These are phyloP conservation scores for Halcyon leucocephala DNA, from an alignment of 2,797 vertebrate genomes.

Conservation along the genomic window DNA sequence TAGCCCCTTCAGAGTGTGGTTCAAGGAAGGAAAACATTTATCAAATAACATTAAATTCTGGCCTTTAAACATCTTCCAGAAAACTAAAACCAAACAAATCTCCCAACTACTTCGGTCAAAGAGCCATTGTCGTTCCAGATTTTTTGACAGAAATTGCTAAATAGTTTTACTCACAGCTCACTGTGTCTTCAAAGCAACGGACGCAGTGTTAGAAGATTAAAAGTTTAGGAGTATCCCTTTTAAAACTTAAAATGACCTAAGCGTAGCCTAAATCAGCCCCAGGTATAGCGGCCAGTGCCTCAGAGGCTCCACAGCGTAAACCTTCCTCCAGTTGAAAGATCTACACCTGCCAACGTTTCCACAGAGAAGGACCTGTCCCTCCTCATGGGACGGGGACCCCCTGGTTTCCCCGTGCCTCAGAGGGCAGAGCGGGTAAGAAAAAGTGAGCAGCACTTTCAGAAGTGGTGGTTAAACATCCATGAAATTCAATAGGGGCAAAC, in stretches of 20 bases:
- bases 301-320: neutral
- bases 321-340: neutral
- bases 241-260: neutral
- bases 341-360: neutral
- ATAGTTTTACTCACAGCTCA: neutral
- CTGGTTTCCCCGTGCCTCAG: neutral
- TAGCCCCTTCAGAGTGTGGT: neutral
- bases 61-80: neutral
- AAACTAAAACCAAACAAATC: neutral
- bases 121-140: neutral
- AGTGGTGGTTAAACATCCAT: neutral
- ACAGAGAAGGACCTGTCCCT: neutral
- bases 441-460: neutral
- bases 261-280: neutral
- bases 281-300: neutral
- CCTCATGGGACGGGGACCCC: rapidly evolving
- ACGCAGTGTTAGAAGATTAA: neutral
- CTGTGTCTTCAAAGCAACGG: neutral
- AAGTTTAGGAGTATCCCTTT: neutral
- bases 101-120: neutral
- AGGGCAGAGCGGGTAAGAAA: neutral
- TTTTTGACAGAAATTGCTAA: neutral
- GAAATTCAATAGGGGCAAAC: neutral
- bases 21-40: neutral
- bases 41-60: neutral